Evolutionary conservation across 2,797 vertebrate genomes (phyloP).

Genomic region (Halcyon badia): DNA sequence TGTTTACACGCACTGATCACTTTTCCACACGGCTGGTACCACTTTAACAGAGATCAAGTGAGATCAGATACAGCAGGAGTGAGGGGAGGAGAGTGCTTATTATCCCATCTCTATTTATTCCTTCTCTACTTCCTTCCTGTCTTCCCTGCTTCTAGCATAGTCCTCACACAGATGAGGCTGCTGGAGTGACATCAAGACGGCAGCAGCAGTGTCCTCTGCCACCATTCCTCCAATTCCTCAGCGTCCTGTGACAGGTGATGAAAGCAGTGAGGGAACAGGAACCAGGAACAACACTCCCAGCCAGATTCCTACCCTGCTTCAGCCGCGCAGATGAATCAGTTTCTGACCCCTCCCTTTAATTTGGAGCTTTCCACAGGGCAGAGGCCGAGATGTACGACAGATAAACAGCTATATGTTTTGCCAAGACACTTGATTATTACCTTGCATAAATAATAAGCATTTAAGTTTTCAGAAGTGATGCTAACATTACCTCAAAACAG

Average conservation of each 20-base stretch:
- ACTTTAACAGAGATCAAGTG: not conserved
- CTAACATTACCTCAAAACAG: not conserved
- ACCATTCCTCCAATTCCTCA: not conserved
- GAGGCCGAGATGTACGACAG: not conserved
- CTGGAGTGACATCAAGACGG: not conserved
- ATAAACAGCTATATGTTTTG: not conserved
- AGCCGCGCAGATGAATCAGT: not conserved
- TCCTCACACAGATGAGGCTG: not conserved
- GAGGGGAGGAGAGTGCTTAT: not conserved
- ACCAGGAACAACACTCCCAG: not conserved
- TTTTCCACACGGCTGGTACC: not conserved
- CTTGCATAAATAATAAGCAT: not conserved
- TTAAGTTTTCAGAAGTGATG: not conserved
- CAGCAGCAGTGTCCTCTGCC: not conserved
- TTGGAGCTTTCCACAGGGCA: not conserved
- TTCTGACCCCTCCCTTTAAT: slow-evolving; percentile 33
- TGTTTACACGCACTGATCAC: not conserved
- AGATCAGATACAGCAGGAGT: not conserved
- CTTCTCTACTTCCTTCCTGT: not conserved
- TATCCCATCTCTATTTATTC: not conserved
- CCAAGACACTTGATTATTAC: not conserved
- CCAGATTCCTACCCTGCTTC: not conserved
- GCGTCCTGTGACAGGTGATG: not conserved
- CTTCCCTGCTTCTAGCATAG: not conserved
- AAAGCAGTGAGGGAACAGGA: not conserved